These are phyloP conservation scores for Lepeophtheirus nordmannii DNA, from an alignment of 2,888 invertebrate genomes.

Conservation along the genomic window DNA sequence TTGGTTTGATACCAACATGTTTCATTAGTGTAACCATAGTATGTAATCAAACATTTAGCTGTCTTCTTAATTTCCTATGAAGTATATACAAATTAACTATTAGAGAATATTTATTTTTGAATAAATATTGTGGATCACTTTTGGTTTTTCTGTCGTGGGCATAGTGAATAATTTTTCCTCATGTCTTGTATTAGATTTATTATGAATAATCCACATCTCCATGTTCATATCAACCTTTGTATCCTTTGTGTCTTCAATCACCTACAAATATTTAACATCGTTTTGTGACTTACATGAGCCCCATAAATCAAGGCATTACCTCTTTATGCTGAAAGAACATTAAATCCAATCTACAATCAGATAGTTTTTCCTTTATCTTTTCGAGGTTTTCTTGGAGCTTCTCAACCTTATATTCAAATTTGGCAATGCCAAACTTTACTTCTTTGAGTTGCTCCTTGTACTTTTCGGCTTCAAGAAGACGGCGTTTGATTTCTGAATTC, in stretches of 20 bases:
- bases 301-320: background rate
- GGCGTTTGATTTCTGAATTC: constrained; percentile 4
- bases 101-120: background rate
- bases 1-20: constrained; percentile 21
- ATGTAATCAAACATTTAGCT: constrained; percentile 20
- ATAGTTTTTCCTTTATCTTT: background rate
- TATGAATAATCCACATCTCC: constrained; percentile 23
- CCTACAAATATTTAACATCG: background rate
- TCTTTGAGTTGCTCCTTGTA: constrained; percentile 12
- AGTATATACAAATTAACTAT: background rate
- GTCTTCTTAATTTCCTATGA: background rate
- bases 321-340: background rate
- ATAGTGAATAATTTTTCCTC: background rate
- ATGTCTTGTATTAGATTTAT: background rate
- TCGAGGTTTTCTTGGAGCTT: constrained; percentile 9
- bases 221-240: constrained; percentile 14
- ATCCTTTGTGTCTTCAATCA: constrained; percentile 5
- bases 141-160: constrained; percentile 9
- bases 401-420: constrained; percentile 11
- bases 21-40: constrained; percentile 22
- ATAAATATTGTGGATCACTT: background rate
- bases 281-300: too few relatives aligned
- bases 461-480: background rate
- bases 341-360: background rate
- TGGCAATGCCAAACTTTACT: background rate